phyloP scores from a whole-genome alignment of 1,140 invertebrate genomes.

The Euura saliciscinereae region DNA sequence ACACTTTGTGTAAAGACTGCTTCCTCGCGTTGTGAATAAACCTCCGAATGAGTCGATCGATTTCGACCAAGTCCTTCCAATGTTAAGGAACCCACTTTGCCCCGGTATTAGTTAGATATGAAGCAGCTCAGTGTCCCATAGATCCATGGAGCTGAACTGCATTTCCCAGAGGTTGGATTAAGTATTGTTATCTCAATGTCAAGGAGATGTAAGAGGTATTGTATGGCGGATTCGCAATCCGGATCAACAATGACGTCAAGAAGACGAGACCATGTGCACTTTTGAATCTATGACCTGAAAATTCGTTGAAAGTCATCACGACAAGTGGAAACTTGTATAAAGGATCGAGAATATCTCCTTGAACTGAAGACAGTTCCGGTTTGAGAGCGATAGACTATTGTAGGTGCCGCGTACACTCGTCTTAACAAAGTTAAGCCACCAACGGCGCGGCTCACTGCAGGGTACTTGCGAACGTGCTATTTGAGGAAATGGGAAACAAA shows the following conservation, averaged over 20 bases:
- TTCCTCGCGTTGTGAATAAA: too few relatives aligned
- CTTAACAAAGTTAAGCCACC: slow-evolving; percentile 4
- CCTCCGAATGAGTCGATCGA: too few relatives aligned
- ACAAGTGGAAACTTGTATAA: too few relatives aligned
- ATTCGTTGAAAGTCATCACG: too few relatives aligned
- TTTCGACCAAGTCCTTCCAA: too few relatives aligned
- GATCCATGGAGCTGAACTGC: too few relatives aligned
- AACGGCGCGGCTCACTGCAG: background rate
- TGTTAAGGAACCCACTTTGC: too few relatives aligned
- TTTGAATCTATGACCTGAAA: too few relatives aligned
- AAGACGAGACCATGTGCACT: background rate
- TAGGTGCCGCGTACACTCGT: background rate
- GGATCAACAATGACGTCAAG: background rate
- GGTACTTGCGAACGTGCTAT: background rate
- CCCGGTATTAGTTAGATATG: too few relatives aligned
- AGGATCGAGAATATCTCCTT: background rate
- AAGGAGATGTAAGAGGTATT: background rate
- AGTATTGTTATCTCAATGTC: background rate
- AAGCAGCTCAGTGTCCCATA: too few relatives aligned
- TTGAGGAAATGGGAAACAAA: background rate
- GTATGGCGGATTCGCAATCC: background rate
- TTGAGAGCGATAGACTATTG: background rate
- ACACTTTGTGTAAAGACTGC: too few relatives aligned
- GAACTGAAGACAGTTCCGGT: background rate
- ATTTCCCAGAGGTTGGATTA: background rate